Conservation (phyloP, 1,140 invertebrate species). For the Uloborus diversus region DNA sequence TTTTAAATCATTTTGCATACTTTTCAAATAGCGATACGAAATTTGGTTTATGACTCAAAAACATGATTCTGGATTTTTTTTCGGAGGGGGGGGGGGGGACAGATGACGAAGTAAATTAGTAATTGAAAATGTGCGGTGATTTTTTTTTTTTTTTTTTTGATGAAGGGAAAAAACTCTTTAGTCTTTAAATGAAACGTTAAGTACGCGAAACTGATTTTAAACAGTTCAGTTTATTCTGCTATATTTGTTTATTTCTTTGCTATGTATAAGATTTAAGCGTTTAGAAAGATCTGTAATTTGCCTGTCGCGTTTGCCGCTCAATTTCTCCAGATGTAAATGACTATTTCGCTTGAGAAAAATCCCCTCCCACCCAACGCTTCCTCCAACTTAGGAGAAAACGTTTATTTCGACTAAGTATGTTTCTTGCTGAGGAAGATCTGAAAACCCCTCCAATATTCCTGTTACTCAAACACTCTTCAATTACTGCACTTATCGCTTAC, state of each 20-base stretch:
- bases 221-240: too few relatives aligned
- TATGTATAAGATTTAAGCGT: constrained; percentile 26
- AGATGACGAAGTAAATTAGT: neutral
- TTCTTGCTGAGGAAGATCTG: neutral
- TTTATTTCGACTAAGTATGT: constrained; percentile 29
- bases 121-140: neutral
- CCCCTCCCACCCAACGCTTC: constrained; percentile 16
- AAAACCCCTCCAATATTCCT: constrained; percentile 35
- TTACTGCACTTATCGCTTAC: constrained; percentile 37
- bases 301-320: constrained; percentile 11
- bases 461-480: constrained; percentile 47
- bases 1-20: neutral
- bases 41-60: too few relatives aligned
- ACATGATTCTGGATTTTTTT: too few relatives aligned
- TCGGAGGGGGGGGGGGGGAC: too few relatives aligned
- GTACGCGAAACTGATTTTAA: neutral
- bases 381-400: neutral
- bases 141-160: too few relatives aligned
- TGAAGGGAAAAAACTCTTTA: neutral
- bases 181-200: neutral
- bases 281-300: constrained; percentile 35
- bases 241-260: too few relatives aligned
- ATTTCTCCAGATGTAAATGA: constrained; percentile 41
- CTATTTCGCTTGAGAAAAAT: neutral
- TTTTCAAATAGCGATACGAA: too few relatives aligned